Evolutionary conservation across 2,113 vertebrate genomes (phyloP), one percentile per base, ranked within the genome.

Genomic region (Genyomyrus donnyi): DNA sequence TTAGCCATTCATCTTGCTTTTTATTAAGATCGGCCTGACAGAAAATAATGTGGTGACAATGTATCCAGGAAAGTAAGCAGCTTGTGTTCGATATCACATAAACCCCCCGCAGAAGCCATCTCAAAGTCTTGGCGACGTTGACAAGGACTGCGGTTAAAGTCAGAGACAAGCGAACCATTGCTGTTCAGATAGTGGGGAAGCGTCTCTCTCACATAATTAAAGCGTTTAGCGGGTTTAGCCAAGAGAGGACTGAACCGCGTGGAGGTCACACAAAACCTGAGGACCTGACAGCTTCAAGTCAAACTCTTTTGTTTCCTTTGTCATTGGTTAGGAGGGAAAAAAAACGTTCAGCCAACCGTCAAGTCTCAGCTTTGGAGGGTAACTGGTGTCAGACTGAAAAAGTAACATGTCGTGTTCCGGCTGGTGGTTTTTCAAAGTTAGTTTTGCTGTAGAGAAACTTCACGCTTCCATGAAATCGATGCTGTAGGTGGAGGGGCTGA

Each of bases 1-100:
- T 98, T 98, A 98, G 97, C 97, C 97, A 97, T 99, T 98, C 97
- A 98, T 99, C 98, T 99, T 96, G 95, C 96, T 87, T 87, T 80
- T 87, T 87, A 87, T 87, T 95, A 95, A 96, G 98, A 98, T 97
- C 97, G 97, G 97, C 96, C 97, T 97, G 96, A 97, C 97, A 97
- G 97, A 97, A 97, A 98, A 98, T 99, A 98, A 97, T 97, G 97
- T 97, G 96, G 95, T 96, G 97, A 96, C 96, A 97, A 97, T 95
- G 96, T 97, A 97, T 96, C 96, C 96, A 97, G 96, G 96, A 97
- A 97, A 97, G 96, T 96, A 96, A 95, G 95, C 96, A 97, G 97
- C 97, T 96, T 96, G 95, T 95, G 96, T 97, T 97, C 96, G 88
- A 50, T 70, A 45, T 87, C 58, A 90, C 31, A 88, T 91, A 88